These are phyloP conservation scores for Mormyrus proboscirostris DNA, from an alignment of 2,797 vertebrate species.

Conservation along the genomic window DNA sequence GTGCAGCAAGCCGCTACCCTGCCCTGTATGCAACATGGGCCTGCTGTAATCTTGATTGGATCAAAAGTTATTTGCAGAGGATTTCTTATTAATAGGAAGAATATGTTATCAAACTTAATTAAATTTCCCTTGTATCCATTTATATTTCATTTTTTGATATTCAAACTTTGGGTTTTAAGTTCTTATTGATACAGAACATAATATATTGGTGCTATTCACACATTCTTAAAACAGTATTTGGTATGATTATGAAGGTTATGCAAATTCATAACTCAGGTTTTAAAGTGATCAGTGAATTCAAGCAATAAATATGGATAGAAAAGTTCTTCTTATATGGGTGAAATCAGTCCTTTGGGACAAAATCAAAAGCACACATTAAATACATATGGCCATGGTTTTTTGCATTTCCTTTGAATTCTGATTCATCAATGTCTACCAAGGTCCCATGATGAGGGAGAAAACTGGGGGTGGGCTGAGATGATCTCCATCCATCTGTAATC, in stretches of 20 bases:
- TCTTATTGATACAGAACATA: not conserved
- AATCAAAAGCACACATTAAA: constrained; percentile 8
- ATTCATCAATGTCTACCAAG: constrained; percentile 2
- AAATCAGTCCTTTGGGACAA: not conserved
- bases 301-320: not conserved
- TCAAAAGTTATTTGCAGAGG: not conserved
- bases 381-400: constrained; percentile 7
- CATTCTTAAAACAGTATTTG: not conserved
- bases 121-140: not conserved
- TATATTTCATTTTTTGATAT: not conserved
- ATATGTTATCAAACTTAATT: not conserved
- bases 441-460: not conserved
- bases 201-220: not conserved
- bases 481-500: constrained; percentile 10
- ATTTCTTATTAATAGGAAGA: not conserved
- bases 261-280: not conserved
- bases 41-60: not conserved
- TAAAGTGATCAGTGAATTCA: constrained; percentile 6
- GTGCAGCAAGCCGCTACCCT: not conserved
- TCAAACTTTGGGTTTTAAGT: too few species aligned
- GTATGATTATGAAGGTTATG: not conserved
- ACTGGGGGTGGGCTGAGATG: not conserved
- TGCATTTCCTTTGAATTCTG: not conserved
- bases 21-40: not conserved
- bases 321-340: not conserved